Conservation (phyloP, 2,888 invertebrate genomes). For the Caenorhabditis japonica region DNA sequence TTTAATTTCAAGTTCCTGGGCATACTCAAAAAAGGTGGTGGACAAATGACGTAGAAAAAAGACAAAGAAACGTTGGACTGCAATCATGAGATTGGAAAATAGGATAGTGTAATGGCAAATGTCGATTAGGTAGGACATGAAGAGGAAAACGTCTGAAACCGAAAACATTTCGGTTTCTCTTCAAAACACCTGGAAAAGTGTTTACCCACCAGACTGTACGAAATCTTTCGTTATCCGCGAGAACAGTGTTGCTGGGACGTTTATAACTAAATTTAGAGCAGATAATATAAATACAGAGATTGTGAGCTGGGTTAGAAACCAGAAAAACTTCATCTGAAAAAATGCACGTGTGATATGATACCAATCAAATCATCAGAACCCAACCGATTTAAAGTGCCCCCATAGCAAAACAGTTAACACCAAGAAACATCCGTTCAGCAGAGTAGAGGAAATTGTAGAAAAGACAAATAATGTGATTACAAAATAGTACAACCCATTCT, state of each 20-base stretch:
- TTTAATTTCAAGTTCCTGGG: too few species aligned
- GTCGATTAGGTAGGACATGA: slow-evolving; percentile 44
- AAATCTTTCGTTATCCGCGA: slow-evolving; percentile 25
- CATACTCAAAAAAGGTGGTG: slow-evolving; percentile 21
- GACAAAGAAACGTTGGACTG: slow-evolving; percentile 43
- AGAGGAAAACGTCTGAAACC: slow-evolving; percentile 31
- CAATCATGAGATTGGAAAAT: slow-evolving; percentile 43
- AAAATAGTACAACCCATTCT: slow-evolving; percentile 21
- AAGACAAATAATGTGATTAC: slow-evolving; percentile 14
- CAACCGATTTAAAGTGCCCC: slow-evolving; percentile 20
- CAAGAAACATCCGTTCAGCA: slow-evolving; percentile 15
- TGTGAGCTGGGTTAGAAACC: slow-evolving; percentile 31
- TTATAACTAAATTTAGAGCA: slow-evolving; percentile 21
- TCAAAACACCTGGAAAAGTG: not conserved
- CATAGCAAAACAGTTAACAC: slow-evolving; percentile 9
- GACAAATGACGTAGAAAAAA: slow-evolving; percentile 33
- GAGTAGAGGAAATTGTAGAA: slow-evolving; percentile 12
- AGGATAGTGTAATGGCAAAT: slow-evolving; percentile 42
- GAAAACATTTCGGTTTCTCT: not conserved
- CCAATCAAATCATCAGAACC: too few species aligned
- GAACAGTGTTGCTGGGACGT: slow-evolving; percentile 35
- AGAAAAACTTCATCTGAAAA: slow-evolving; percentile 35
- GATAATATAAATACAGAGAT: slow-evolving; percentile 24
- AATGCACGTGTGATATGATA: too few species aligned
- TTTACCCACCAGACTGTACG: slow-evolving; percentile 16